A percentile compares a stretch with the other conserved stretches of the same genome.
Evolutionary conservation across 2,888 invertebrate genomes (phyloP).

Genomic region (Pimpla rufipes): DNA sequence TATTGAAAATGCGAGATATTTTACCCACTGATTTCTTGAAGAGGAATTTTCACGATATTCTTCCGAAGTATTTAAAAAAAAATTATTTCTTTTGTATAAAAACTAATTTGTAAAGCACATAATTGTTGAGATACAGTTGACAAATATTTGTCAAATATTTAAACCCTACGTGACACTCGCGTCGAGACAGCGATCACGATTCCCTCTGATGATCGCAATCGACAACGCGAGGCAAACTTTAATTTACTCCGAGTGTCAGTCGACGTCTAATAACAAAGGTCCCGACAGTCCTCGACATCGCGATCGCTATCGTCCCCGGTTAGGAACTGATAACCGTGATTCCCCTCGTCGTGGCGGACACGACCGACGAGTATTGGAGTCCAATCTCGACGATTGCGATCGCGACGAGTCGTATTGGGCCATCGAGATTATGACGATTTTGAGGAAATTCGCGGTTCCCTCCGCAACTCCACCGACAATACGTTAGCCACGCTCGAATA

Average conservation of each 20-base stretch:
- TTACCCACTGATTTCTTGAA: no score
- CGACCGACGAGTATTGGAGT: background rate
- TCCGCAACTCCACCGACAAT: background rate
- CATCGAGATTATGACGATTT: background rate
- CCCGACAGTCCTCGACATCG: background rate
- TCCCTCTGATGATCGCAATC: background rate
- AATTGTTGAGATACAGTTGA: no score
- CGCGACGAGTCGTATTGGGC: background rate
- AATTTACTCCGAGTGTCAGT: conserved; percentile 1
- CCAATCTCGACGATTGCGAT: background rate
- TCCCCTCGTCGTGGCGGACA: conserved; percentile 19
- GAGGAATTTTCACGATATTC: no score
- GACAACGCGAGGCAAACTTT: background rate
- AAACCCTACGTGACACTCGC: no score
- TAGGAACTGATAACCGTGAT: conserved; percentile 46
- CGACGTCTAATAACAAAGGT: conserved; percentile 27
- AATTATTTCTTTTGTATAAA: no score
- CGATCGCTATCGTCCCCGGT: conserved; percentile 38
- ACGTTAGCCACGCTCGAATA: conserved; percentile 3
- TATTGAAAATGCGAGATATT: no score
- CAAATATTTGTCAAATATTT: no score
- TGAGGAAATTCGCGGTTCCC: background rate
- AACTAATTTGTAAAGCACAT: no score
- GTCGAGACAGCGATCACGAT: no score
- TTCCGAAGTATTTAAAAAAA: no score